Base-by-base conservation (phyloP, 2,888 invertebrate genomes). In the Eristalis pertinax region DNA sequence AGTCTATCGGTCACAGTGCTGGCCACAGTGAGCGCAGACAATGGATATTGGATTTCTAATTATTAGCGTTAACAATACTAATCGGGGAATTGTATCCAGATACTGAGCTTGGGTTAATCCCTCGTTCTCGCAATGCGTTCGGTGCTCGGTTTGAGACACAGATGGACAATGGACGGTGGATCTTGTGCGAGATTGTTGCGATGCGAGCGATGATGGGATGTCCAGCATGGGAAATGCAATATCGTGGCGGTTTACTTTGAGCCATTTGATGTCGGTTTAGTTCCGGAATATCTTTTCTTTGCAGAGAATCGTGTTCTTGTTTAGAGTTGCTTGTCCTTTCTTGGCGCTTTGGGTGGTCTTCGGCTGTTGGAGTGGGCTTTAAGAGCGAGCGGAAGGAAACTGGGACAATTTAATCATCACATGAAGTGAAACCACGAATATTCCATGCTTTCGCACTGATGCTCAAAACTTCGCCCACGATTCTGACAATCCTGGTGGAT, bases 41-140 rank as follows among this genome's bases (percentile, higher is more conserved):
- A 82, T 41, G 65, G 24, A 77, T 82, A 67, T 83, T 82, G 29
- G 26, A 29, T 86, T 86, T 56, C 82, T 60, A 86, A 83, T 86
- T 82, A 86, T 86, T 82, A 83, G 82, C 82, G 86, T 86, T 62
- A 86, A 76, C 82, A 82, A 77, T 82, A 77, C 80, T 76, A 70
- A 85, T 82, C 76, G 81, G 67, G 64, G 78, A 56, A 56, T 22
- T 56, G 38, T 38, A 35, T 35, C 35, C 35, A 35, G 10, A 35
- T 8, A 35, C 35, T 8, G 0, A 13, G 38, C 38, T 1, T 50
- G 19, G 50, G 19, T 19, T 5, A 8, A 50, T 8, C 50, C 32
- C n/a, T 50, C 7, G 4, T 19, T 19, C 19, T n/a, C n/a, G 43
- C 19, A 50, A 19, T n/a, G 35, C 10, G 35, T 38, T 38, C 38